phyloP scores from a whole-genome alignment of 2,888 invertebrate species.

The Meloe dianella region DNA sequence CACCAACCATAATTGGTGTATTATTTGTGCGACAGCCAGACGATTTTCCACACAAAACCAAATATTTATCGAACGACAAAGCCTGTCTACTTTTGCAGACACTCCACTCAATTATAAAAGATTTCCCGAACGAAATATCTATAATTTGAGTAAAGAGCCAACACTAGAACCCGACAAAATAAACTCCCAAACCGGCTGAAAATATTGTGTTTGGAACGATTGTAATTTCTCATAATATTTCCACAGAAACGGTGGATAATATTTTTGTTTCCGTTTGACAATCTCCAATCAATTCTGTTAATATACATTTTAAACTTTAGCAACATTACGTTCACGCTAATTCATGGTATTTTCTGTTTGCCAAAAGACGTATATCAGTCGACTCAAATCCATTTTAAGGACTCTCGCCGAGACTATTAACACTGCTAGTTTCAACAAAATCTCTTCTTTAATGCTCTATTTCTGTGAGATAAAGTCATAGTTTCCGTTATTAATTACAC shows the following conservation, averaged over 20 bases:
- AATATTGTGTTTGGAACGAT: conserved; percentile 35
- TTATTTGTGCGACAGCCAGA: conserved; percentile 22
- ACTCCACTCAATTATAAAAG: conserved; percentile 36
- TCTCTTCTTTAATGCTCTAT: conserved; percentile 33
- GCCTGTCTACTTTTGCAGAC: conserved; percentile 29
- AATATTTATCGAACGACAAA: conserved; percentile 32
- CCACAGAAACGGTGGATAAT: conserved; percentile 30
- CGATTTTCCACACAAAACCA: conserved; percentile 28
- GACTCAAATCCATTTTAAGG: conserved; percentile 26
- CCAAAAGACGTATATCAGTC: conserved; percentile 12
- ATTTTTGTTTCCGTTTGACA: conserved; percentile 26
- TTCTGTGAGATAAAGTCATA: conserved; percentile 42
- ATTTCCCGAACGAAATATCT: conserved; percentile 35
- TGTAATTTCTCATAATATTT: conserved; percentile 39
- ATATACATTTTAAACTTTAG: no score
- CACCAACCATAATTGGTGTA: conserved; percentile 14
- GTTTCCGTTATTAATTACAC: conserved; percentile 49
- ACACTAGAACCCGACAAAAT: conserved; percentile 32
- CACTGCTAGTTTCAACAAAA: conserved; percentile 30
- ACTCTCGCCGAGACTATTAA: conserved; percentile 31
- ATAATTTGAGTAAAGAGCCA: conserved; percentile 32
- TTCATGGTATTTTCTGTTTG: background rate
- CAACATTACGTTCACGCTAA: background rate
- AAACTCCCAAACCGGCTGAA: conserved; percentile 26
- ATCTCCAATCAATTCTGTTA: background rate